Percentiles rank a stretch among this genome's conserved stretches.
phyloP scores from a whole-genome alignment of 1,140 invertebrate genomes.

The Musca domestica region DNA sequence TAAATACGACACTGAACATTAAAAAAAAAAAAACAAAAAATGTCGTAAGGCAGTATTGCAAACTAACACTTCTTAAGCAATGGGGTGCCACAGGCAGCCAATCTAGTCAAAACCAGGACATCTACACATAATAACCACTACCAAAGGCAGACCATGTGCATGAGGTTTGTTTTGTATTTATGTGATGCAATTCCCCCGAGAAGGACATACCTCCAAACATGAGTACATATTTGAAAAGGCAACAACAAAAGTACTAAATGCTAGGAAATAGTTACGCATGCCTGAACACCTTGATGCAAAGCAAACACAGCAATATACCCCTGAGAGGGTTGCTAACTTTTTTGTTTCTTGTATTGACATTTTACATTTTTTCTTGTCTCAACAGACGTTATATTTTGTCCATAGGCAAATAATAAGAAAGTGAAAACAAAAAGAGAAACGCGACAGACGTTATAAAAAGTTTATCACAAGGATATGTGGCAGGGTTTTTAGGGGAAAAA shows the following conservation, averaged over 20 bases:
- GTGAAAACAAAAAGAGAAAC: neutral
- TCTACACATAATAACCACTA: too few species aligned
- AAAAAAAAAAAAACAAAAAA: too few species aligned
- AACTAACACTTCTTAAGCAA: too few species aligned
- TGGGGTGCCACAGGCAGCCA: too few species aligned
- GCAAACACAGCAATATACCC: neutral
- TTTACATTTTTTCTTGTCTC: neutral
- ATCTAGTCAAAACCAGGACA: too few species aligned
- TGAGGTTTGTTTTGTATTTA: too few species aligned
- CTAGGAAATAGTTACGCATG: constrained; percentile 27
- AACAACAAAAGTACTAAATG: constrained; percentile 3
- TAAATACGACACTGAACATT: too few species aligned
- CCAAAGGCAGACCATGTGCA: too few species aligned
- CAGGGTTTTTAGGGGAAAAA: neutral
- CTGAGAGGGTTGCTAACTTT: constrained; percentile 1
- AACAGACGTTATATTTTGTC: too few species aligned
- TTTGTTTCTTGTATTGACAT: constrained; percentile 4
- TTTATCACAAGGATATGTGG: constrained; percentile 10
- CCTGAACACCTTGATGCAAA: constrained; percentile 28
- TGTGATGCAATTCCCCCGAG: constrained; percentile 5
- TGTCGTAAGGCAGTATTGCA: too few species aligned
- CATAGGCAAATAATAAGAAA: neutral
- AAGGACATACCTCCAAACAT: too few species aligned
- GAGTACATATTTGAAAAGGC: neutral
- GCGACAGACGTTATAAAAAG: constrained; percentile 8